A percentile compares a stretch with the other conserved stretches of the same genome.
phyloP scores from a whole-genome alignment of 2,797 vertebrate genomes.

The Falco novaeseelandiae region DNA sequence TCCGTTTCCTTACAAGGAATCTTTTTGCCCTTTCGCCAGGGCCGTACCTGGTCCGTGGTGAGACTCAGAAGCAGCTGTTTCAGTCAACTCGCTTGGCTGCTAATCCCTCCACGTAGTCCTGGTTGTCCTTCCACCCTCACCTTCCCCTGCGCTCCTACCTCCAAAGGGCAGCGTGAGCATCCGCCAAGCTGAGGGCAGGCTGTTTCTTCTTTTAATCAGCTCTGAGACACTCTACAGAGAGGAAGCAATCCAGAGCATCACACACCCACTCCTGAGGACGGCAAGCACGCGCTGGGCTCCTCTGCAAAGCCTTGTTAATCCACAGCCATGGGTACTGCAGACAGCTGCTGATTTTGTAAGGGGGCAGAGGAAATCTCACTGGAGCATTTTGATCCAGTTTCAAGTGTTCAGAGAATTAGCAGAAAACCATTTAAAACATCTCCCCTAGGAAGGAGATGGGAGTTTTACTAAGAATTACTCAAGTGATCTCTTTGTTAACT shows the following conservation, averaged over 20 bases:
- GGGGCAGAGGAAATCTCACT: not conserved
- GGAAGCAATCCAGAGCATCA: not conserved
- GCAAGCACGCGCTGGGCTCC: accelerated
- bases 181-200: not conserved
- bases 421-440: not conserved
- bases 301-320: not conserved
- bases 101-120: not conserved
- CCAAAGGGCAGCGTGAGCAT: accelerated
- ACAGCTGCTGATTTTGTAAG: not conserved
- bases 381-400: not conserved
- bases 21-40: not conserved
- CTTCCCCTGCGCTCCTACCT: not conserved
- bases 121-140: not conserved
- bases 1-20: not conserved
- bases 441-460: not conserved
- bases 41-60: not conserved
- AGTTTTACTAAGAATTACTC: not conserved
- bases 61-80: not conserved
- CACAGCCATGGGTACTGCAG: not conserved
- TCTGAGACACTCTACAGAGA: not conserved
- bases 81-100: accelerated
- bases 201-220: not conserved
- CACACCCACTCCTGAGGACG: accelerated
- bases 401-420: not conserved
- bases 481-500: not conserved